Conservation (phyloP, 2,113 vertebrate genomes). For the Burhinus bistriatus region DNA sequence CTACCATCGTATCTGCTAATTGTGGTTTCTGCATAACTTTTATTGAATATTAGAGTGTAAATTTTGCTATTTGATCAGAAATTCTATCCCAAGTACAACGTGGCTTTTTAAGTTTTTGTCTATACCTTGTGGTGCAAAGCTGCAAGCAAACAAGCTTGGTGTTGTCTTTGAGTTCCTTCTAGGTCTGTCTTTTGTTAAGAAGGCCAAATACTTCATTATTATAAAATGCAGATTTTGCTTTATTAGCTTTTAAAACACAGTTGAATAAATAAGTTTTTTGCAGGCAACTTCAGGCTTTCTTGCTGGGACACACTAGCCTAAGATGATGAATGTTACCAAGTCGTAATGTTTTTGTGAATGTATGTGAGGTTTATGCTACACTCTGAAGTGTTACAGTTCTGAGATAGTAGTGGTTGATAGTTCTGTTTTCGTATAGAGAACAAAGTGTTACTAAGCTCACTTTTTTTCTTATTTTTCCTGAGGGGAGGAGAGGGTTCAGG, state of each 20-base stretch:
- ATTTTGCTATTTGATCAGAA: neutral
- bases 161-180: neutral
- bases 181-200: neutral
- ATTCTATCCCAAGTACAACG: neutral
- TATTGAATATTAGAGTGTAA: neutral
- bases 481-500: accelerated
- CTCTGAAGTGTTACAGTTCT: neutral
- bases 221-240: neutral
- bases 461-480: neutral
- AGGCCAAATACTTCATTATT: neutral
- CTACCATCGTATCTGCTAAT: neutral
- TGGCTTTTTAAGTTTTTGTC: neutral
- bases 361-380: neutral
- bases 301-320: neutral
- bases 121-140: neutral
- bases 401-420: neutral
- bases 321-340: neutral
- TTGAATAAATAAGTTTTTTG: neutral
- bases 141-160: neutral
- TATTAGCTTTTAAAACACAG: no score
- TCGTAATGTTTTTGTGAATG: neutral
- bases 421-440: neutral
- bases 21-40: neutral
- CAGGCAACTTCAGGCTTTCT: neutral
- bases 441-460: neutral